These are phyloP conservation scores for Spinibarbus caldwelli DNA, from an alignment of 2,797 vertebrate species.

Conservation along the genomic window DNA sequence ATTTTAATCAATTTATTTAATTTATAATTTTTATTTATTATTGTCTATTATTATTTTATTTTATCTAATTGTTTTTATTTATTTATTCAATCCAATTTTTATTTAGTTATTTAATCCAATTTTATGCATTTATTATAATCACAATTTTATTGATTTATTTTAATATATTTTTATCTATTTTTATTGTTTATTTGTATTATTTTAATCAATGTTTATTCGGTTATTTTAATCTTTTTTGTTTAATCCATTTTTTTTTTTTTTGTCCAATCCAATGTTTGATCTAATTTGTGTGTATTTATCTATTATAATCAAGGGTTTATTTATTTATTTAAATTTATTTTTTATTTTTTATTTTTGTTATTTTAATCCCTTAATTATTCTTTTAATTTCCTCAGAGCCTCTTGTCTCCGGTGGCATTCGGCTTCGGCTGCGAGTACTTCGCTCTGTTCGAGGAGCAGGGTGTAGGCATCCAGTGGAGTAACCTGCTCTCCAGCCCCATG, in stretches of 20 bases:
- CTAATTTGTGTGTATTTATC: neutral
- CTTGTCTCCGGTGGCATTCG: slow-evolving; percentile 95
- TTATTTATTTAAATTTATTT: neutral
- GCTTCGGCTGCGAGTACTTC: slow-evolving; percentile 96
- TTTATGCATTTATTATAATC: neutral
- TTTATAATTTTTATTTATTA: no score
- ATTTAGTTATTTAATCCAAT: no score
- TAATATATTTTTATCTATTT: no score
- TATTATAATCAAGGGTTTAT: neutral
- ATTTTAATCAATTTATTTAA: no score
- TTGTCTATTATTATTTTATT: no score
- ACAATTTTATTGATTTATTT: neutral
- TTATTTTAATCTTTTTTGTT: neutral
- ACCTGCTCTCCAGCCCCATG: slow-evolving; percentile 89
- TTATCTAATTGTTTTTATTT: no score
- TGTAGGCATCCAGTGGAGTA: slow-evolving; percentile 95
- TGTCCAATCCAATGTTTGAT: no score
- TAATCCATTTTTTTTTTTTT: neutral
- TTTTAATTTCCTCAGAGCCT: slow-evolving; percentile 88
- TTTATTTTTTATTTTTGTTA: neutral
- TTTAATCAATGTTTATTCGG: neutral
- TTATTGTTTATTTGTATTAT: neutral
- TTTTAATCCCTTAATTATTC: no score
- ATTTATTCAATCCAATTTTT: no score
- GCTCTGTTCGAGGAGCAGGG: slow-evolving; percentile 97